These are phyloP conservation scores for Craniophora ligustri DNA, from an alignment of 2,888 invertebrate species.

Conservation along the genomic window DNA sequence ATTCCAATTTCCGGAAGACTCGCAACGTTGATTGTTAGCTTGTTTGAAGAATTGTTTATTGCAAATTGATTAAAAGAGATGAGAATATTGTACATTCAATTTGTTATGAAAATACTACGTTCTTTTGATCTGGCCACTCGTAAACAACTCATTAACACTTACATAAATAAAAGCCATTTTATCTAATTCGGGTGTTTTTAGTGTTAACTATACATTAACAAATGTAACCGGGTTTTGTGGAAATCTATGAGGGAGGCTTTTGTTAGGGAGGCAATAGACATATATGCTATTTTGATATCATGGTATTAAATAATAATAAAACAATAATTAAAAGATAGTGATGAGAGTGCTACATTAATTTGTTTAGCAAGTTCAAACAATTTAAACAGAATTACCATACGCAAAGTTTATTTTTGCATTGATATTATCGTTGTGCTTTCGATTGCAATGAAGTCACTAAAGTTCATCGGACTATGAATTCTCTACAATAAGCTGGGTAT, in stretches of 20 bases:
- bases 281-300: no score
- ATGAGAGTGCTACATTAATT: no score
- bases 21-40: conserved; percentile 3
- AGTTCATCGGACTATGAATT: conserved; percentile 12
- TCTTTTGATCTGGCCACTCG: conserved; percentile 3
- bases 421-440: conserved; percentile 8
- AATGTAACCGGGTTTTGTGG: no score
- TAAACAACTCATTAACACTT: conserved; percentile 21
- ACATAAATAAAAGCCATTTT: no score
- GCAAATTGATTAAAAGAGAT: background rate
- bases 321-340: no score
- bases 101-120: background rate
- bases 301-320: no score
- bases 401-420: no score
- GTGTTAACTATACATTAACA: conserved; percentile 9
- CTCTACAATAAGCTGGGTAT: conserved; percentile 29
- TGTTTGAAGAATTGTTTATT: background rate
- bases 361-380: no score
- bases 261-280: no score
- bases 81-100: background rate
- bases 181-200: no score
- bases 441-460: conserved; percentile 17
- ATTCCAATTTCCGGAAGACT: conserved; percentile 9
- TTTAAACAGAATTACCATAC: no score
- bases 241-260: no score